These are phyloP conservation scores for Seriola dumerili DNA, from an alignment of 2,113 vertebrate genomes.

Conservation along the genomic window DNA sequence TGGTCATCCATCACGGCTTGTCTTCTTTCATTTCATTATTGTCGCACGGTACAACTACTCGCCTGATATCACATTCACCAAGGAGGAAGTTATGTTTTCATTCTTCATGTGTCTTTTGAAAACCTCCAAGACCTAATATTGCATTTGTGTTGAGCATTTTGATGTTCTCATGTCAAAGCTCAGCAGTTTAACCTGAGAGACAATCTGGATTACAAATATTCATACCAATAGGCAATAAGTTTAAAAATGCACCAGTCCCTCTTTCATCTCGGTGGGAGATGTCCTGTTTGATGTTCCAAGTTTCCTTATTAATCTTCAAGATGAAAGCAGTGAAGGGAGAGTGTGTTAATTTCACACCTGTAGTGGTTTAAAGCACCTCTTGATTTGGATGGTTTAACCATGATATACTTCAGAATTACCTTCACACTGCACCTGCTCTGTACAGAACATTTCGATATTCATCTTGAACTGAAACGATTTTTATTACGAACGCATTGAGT, in stretches of 20 bases:
- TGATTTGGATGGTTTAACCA: too few relatives aligned
- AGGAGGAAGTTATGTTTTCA: too few relatives aligned
- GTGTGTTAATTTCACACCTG: background rate
- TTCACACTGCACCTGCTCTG: background rate
- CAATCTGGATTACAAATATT: background rate
- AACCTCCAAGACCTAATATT: background rate
- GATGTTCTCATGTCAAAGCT: slow-evolving; percentile 16
- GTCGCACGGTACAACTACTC: too few relatives aligned
- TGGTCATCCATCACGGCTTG: too few relatives aligned
- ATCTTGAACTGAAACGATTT: background rate
- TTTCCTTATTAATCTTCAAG: slow-evolving; percentile 8
- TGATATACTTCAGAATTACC: too few relatives aligned
- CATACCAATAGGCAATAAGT: background rate
- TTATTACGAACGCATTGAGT: background rate
- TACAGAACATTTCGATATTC: background rate
- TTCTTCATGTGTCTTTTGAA: background rate
- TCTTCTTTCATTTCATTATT: too few relatives aligned
- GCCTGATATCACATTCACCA: too few relatives aligned
- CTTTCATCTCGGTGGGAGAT: background rate
- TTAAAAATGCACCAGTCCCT: background rate
- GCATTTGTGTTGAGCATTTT: background rate
- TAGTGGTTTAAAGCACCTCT: too few relatives aligned
- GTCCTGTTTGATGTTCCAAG: slow-evolving; percentile 3
- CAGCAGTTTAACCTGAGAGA: background rate
- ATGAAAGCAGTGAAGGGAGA: background rate